Percentiles rank a stretch among this genome's conserved stretches.
Evolutionary conservation across 1,140 invertebrate species (phyloP).

Genomic region (Arctopsyche grandis): DNA sequence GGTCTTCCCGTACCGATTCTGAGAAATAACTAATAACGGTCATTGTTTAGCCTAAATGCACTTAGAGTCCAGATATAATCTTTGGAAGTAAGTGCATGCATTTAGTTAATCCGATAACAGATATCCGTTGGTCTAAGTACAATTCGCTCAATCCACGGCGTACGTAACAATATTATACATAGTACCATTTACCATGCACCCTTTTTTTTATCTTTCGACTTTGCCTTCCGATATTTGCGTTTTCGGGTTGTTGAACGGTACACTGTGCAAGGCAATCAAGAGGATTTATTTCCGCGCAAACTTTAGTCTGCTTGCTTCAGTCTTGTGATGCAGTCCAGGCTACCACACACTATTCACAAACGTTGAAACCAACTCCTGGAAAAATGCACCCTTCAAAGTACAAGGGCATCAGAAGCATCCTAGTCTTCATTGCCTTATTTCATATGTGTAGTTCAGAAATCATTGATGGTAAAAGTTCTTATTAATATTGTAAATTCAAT

Average conservation of each 20-base stretch:
- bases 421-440: not conserved
- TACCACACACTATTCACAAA: not conserved
- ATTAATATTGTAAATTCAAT: not conserved
- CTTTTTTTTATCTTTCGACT: no score
- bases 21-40: no score
- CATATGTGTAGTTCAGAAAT: not conserved
- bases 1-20: no score
- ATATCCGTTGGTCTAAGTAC: no score
- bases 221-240: no score
- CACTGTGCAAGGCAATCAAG: not conserved
- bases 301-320: not conserved
- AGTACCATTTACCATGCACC: no score
- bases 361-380: not conserved
- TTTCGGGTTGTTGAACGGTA: slow-evolving; percentile 2
- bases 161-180: no score
- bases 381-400: not conserved
- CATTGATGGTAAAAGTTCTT: not conserved
- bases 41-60: no score
- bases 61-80: no score
- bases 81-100: no score
- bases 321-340: slow-evolving; percentile 4
- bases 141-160: no score
- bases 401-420: not conserved
- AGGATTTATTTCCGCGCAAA: not conserved
- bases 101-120: no score